phyloP scores from a whole-genome alignment of 2,888 invertebrate genomes.

The Ferrisia virgata region DNA sequence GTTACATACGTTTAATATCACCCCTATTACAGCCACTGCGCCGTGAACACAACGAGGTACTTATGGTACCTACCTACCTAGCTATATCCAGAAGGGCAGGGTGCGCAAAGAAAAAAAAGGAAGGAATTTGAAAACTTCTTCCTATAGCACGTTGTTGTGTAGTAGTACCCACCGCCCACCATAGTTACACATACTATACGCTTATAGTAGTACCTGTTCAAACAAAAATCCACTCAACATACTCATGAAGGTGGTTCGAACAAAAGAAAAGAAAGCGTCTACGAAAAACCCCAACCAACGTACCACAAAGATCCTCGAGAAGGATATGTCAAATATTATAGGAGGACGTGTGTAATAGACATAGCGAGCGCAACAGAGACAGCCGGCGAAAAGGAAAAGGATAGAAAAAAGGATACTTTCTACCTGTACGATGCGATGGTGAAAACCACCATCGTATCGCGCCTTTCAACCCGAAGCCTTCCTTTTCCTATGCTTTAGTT shows the following conservation, averaged over 20 bases:
- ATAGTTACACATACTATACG: background rate
- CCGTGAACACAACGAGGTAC: background rate
- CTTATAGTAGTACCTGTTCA: slow-evolving; percentile 28
- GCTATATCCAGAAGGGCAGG: background rate
- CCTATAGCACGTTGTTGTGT: background rate
- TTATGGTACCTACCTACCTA: background rate
- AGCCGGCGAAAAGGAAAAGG: background rate
- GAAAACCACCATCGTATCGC: background rate
- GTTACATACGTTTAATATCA: slow-evolving; percentile 2
- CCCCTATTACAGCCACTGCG: background rate
- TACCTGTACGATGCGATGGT: background rate
- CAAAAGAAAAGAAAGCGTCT: slow-evolving; percentile 37
- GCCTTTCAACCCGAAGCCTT: background rate
- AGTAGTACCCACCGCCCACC: background rate
- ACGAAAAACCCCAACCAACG: background rate
- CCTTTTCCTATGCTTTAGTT: no score
- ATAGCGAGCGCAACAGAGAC: no score
- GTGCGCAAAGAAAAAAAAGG: background rate
- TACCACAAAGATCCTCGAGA: background rate
- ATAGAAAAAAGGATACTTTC: background rate
- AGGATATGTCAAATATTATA: background rate
- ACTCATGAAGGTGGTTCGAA: background rate
- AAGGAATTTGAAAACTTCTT: background rate
- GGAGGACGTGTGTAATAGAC: no score
- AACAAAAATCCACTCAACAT: background rate